phyloP scores from a whole-genome alignment of 1,140 invertebrate genomes.

The Sesamia nonagrioides region DNA sequence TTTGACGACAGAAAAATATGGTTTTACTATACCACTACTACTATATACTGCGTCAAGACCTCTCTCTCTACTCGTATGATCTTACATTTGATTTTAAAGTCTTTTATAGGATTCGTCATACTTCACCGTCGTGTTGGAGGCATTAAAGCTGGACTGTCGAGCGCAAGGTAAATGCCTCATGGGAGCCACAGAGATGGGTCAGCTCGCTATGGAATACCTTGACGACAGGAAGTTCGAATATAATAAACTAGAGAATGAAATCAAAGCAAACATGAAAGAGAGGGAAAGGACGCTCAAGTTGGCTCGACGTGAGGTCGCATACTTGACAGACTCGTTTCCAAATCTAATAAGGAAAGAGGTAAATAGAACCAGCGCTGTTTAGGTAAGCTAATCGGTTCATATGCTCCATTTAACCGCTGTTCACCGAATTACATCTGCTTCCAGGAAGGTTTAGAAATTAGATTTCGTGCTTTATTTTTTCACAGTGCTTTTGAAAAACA shows the following conservation, averaged over 20 bases:
- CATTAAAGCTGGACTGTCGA: conserved; percentile 87
- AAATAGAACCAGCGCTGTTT: conserved; percentile 48
- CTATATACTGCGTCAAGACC: no score
- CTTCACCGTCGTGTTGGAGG: conserved; percentile 88
- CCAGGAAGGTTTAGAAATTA: no score
- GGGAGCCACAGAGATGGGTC: conserved; percentile 89
- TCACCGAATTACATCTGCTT: no score
- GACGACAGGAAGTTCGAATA: conserved; percentile 89
- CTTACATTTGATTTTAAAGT: not conserved
- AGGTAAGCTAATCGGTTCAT: not conserved
- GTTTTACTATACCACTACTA: no score
- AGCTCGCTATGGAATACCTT: conserved; percentile 89
- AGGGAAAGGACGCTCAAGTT: conserved; percentile 87
- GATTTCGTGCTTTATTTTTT: no score
- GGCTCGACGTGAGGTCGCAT: conserved; percentile 86
- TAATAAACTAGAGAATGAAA: conserved; percentile 86
- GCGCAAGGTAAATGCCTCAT: conserved; percentile 88
- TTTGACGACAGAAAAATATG: no score
- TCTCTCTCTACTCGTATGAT: not conserved
- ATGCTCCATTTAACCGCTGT: not conserved
- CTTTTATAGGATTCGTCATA: conserved; percentile 88
- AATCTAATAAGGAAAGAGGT: conserved; percentile 89
- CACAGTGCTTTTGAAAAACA: no score
- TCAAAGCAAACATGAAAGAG: conserved; percentile 89
- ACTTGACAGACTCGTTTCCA: conserved; percentile 87